phyloP scores from a whole-genome alignment of 2,113 vertebrate species.

The Craseonycteris thonglongyai region DNA sequence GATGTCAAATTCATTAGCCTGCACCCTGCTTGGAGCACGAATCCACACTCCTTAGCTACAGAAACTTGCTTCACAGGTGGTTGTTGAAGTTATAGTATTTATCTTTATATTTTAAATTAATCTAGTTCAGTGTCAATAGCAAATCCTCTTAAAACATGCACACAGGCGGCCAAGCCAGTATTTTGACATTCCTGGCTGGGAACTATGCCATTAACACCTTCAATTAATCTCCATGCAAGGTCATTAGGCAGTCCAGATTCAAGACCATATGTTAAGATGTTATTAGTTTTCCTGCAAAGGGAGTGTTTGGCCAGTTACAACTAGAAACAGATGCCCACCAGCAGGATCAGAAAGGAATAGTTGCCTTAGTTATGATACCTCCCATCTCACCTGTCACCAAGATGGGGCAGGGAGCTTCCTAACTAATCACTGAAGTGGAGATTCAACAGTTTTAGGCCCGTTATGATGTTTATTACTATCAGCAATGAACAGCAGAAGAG shows the following conservation, averaged over 20 bases:
- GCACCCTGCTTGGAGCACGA: slow-evolving; percentile 53
- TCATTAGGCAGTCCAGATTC: slow-evolving; percentile 73
- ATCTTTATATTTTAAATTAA: slow-evolving; percentile 73
- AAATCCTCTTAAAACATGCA: slow-evolving; percentile 80
- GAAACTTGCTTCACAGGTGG: slow-evolving; percentile 72
- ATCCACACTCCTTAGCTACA: slow-evolving; percentile 70
- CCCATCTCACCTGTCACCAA: slow-evolving; percentile 41
- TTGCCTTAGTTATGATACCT: slow-evolving; percentile 42
- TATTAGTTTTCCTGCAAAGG: slow-evolving; percentile 60
- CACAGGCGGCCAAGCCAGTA: slow-evolving; percentile 74
- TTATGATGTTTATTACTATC: neutral
- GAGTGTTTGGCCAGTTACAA: slow-evolving; percentile 58
- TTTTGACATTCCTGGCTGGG: slow-evolving; percentile 78
- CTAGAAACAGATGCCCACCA: slow-evolving; percentile 62
- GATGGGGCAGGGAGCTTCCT: neutral
- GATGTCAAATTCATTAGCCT: slow-evolving; percentile 72
- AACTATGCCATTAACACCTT: slow-evolving; percentile 80
- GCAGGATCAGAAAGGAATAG: slow-evolving; percentile 49
- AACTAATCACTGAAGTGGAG: neutral
- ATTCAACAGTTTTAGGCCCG: neutral
- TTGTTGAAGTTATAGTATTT: slow-evolving; percentile 68
- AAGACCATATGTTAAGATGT: slow-evolving; percentile 70
- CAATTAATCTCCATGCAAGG: slow-evolving; percentile 72
- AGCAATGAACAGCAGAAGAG: neutral
- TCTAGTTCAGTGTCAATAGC: slow-evolving; percentile 77